A percentile compares a stretch with the other conserved stretches of the same genome.
phyloP scores from a whole-genome alignment of 2,888 invertebrate species.

The Standfussiana lucernea region DNA sequence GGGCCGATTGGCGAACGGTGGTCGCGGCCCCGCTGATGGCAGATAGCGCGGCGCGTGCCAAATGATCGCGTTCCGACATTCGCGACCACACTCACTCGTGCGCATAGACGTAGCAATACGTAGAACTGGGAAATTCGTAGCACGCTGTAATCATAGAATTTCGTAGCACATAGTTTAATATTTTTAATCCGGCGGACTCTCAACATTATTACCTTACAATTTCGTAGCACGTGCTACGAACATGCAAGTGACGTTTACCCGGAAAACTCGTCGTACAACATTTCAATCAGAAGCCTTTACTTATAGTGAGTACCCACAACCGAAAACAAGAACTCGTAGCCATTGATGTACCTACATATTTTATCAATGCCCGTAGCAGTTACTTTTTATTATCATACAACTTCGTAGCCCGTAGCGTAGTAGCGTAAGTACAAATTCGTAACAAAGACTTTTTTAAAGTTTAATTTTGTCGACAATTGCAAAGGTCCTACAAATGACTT shows the following conservation, averaged over 20 bases:
- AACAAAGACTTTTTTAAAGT: not conserved
- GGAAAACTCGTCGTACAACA: not conserved
- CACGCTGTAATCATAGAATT: not conserved
- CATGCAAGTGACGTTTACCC: not conserved
- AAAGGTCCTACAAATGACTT: slow-evolving; percentile 8
- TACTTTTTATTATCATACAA: not conserved
- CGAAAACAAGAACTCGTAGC: not conserved
- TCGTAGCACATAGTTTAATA: not conserved
- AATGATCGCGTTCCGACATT: slow-evolving; percentile 80
- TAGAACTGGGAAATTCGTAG: slow-evolving; percentile 39
- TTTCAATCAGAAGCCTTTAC: not conserved
- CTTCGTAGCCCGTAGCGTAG: not conserved
- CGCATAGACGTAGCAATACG: slow-evolving; percentile 50
- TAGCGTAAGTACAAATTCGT: not conserved
- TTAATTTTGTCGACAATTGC: not conserved
- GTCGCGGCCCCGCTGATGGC: slow-evolving; percentile 77
- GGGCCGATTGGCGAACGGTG: slow-evolving; percentile 65
- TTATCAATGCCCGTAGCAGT: not conserved
- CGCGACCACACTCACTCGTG: slow-evolving; percentile 71
- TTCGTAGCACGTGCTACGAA: not conserved
- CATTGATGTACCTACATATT: not conserved
- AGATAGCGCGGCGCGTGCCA: slow-evolving; percentile 79
- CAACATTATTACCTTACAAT: not conserved
- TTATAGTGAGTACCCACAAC: not conserved
- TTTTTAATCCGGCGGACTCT: not conserved